Evolutionary conservation across 2,113 vertebrate genomes (phyloP).

Genomic region (Ciconia maguari): DNA sequence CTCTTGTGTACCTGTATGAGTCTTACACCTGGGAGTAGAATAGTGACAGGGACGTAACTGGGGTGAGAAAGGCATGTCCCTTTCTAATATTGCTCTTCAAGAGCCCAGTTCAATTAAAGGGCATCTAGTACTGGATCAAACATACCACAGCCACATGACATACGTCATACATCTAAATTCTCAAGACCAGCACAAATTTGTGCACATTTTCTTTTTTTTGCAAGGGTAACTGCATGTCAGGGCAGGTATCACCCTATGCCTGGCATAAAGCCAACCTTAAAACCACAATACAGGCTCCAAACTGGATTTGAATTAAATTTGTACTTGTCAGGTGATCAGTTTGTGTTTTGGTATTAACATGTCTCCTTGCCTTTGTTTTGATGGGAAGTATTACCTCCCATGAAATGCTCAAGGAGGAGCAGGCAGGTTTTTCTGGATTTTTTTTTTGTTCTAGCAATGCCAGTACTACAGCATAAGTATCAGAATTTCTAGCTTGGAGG

Average conservation of each 20-base stretch:
- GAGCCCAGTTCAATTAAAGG: background rate
- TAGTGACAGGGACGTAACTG: background rate
- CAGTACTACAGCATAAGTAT: background rate
- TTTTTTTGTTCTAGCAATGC: background rate
- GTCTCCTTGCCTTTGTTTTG: background rate
- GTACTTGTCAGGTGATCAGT: background rate
- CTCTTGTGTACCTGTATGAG: background rate
- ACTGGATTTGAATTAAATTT: background rate
- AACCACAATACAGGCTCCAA: background rate
- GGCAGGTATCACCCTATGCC: background rate
- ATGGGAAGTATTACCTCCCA: background rate
- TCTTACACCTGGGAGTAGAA: background rate
- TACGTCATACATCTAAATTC: background rate
- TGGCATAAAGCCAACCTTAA: background rate
- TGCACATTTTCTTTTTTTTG: background rate
- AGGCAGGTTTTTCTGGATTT: background rate
- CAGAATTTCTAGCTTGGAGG: background rate
- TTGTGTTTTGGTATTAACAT: background rate
- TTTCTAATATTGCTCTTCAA: background rate
- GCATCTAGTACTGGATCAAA: background rate
- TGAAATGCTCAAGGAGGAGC: background rate
- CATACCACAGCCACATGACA: background rate
- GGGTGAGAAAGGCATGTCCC: background rate
- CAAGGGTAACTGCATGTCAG: background rate
- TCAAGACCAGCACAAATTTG: background rate